These are phyloP conservation scores for Boloria euphrosyne DNA, from an alignment of 2,888 invertebrate genomes.

Conservation along the genomic window DNA sequence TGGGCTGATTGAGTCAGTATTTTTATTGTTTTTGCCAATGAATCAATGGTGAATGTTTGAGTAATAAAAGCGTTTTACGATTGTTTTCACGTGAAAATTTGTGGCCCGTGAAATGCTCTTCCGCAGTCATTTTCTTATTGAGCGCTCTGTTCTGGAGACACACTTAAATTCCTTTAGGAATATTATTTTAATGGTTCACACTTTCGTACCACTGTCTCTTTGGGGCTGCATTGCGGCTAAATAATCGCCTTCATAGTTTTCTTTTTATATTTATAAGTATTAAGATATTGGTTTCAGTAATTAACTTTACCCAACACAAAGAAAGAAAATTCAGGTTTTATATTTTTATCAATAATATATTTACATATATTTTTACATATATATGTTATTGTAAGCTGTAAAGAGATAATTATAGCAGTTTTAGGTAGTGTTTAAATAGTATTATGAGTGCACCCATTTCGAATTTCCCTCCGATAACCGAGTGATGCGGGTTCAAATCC, in stretches of 20 bases:
- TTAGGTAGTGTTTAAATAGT: too few relatives aligned
- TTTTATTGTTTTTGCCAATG: slow-evolving; percentile 79
- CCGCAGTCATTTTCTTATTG: slow-evolving; percentile 69
- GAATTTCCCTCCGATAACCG: too few relatives aligned
- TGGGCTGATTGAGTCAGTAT: slow-evolving; percentile 81
- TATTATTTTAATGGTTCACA: slow-evolving; percentile 47
- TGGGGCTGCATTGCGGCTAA: slow-evolving; percentile 25
- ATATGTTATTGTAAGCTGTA: too few relatives aligned
- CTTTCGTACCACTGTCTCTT: slow-evolving; percentile 25
- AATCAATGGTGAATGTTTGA: slow-evolving; percentile 81
- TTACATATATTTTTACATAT: too few relatives aligned
- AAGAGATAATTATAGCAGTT: too few relatives aligned
- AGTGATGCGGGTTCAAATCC: too few relatives aligned
- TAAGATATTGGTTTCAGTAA: too few relatives aligned
- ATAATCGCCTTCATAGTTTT: slow-evolving; percentile 10
- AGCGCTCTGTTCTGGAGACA: slow-evolving; percentile 59
- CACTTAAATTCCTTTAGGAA: slow-evolving; percentile 61
- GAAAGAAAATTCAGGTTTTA: too few relatives aligned
- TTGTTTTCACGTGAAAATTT: slow-evolving; percentile 80
- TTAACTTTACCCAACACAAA: too few relatives aligned
- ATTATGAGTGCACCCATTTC: too few relatives aligned
- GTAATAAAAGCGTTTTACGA: slow-evolving; percentile 80
- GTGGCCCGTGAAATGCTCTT: slow-evolving; percentile 77
- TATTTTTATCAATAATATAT: too few relatives aligned
- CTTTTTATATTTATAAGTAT: too few relatives aligned